These are phyloP conservation scores for Nebria brevicollis DNA, from an alignment of 2,888 invertebrate genomes.

Conservation along the genomic window DNA sequence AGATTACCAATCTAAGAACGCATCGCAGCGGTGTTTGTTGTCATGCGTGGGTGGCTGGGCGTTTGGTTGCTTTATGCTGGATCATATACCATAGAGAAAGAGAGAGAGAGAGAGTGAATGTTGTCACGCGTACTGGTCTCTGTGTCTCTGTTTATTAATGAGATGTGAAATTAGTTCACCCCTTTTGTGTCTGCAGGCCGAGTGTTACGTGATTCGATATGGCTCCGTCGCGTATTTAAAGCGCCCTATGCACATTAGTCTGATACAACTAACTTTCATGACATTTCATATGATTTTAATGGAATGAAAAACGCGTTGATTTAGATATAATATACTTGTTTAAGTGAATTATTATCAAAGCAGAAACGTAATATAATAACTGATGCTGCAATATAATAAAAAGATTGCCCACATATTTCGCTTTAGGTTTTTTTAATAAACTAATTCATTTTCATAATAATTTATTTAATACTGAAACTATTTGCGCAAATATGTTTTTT, in stretches of 20 bases:
- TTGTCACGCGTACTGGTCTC: not conserved
- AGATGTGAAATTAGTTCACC: not conserved
- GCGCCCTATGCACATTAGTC: not conserved
- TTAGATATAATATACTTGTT: not conserved
- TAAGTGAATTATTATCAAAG: not conserved
- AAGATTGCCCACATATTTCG: too few relatives aligned
- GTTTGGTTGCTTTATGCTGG: not conserved
- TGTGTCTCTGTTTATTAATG: not conserved
- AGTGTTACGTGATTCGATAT: not conserved
- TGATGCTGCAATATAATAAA: too few relatives aligned
- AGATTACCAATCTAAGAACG: conserved; percentile 1
- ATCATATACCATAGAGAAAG: not conserved
- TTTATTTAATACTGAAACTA: too few relatives aligned
- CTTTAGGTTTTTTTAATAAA: too few relatives aligned
- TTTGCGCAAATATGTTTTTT: too few relatives aligned
- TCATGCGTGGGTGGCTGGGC: not conserved
- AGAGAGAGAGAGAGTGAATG: not conserved
- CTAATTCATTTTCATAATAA: too few relatives aligned
- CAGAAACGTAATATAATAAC: too few relatives aligned
- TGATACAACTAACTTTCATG: not conserved
- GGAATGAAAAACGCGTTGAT: not conserved
- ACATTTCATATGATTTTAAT: not conserved
- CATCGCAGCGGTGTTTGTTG: not conserved
- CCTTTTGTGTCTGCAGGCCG: not conserved
- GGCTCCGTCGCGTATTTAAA: not conserved